Evolutionary conservation across 2,113 vertebrate genomes (phyloP).

Genomic region (Labeo rohita): DNA sequence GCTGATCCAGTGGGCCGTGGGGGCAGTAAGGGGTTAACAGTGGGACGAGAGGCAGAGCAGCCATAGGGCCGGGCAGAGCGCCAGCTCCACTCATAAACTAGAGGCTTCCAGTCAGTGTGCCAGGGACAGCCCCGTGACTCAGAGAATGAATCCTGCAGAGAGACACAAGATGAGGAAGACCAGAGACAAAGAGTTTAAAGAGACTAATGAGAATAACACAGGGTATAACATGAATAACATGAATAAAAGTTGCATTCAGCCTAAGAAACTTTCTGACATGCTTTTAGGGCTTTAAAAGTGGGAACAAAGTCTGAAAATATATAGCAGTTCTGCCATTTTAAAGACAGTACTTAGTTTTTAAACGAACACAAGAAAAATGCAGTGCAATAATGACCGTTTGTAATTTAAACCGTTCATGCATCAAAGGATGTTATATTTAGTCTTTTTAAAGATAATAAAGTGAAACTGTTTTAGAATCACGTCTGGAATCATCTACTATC

Average conservation of each 20-base stretch:
- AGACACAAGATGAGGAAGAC: slow-evolving; percentile 46
- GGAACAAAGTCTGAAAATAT: neutral
- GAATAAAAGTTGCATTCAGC: neutral
- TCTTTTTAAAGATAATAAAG: neutral
- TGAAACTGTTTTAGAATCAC: neutral
- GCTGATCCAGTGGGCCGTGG: slow-evolving; percentile 13
- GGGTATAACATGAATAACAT: neutral
- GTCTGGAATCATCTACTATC: neutral
- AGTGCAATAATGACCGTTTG: neutral
- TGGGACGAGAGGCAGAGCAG: slow-evolving; percentile 64
- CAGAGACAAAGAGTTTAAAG: slow-evolving; percentile 37
- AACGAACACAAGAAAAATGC: neutral
- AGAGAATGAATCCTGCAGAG: slow-evolving; percentile 68
- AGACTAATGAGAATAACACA: slow-evolving; percentile 30
- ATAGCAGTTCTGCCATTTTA: neutral
- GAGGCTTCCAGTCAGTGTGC: slow-evolving; percentile 68
- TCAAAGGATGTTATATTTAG: neutral
- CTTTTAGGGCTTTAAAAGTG: neutral
- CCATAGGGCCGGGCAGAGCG: slow-evolving; percentile 70
- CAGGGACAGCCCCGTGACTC: slow-evolving; percentile 82
- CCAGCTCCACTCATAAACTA: slow-evolving; percentile 79
- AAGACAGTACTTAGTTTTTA: neutral
- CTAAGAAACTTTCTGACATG: slow-evolving; percentile 1
- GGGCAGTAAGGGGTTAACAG: slow-evolving; percentile 74
- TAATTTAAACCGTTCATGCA: neutral